Conservation (phyloP, 2,113 vertebrate species). For the Oreochromis spilurus region DNA sequence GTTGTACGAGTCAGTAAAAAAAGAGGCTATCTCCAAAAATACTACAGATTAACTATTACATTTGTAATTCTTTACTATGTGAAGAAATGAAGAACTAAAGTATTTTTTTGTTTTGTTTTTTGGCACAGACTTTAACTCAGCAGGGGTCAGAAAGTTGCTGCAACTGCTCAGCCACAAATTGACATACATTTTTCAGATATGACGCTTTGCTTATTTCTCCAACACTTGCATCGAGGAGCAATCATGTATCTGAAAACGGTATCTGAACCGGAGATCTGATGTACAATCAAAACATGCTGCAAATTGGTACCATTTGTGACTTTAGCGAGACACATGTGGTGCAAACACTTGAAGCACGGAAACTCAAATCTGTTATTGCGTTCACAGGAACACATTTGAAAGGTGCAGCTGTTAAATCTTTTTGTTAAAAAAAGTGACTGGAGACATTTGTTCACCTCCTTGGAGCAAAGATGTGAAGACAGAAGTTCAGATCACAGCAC, state of each 20-base stretch:
- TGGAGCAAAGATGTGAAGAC: background rate
- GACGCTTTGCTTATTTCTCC: background rate
- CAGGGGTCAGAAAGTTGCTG: background rate
- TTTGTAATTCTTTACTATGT: background rate
- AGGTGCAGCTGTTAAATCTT: background rate
- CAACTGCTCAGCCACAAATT: background rate
- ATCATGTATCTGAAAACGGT: background rate
- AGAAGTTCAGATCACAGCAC: background rate
- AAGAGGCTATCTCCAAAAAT: background rate
- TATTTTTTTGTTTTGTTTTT: background rate
- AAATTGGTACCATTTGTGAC: background rate
- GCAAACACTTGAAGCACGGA: background rate
- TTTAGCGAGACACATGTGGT: background rate
- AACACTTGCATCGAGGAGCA: background rate
- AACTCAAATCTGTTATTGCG: background rate
- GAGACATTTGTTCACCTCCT: background rate
- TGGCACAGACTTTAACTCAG: background rate
- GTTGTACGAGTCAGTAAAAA: background rate
- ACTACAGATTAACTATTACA: background rate
- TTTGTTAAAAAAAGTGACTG: background rate
- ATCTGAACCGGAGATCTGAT: background rate
- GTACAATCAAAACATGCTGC: background rate
- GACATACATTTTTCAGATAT: background rate
- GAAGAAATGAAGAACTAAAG: background rate
- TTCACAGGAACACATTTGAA: background rate